phyloP scores from a whole-genome alignment of 2,888 invertebrate genomes.

The Teleiodes luculella region DNA sequence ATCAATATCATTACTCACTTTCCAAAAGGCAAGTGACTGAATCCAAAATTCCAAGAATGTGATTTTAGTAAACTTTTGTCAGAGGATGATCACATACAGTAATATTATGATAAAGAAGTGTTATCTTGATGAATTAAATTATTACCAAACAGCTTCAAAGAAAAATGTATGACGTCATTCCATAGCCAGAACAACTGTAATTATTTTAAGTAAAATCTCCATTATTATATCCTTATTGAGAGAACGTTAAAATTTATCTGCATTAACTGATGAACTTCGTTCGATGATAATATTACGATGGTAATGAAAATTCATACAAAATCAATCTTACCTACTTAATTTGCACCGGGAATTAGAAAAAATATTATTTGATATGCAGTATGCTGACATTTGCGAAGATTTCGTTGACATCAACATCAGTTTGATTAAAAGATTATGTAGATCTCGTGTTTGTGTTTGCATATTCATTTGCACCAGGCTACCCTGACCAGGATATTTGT shows the following conservation, averaged over 20 bases:
- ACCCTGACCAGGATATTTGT: slow-evolving; percentile 58
- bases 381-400: slow-evolving; percentile 2
- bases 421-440: slow-evolving; percentile 35
- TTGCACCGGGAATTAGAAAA: not conserved
- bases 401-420: slow-evolving; percentile 1
- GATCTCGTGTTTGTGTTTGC: slow-evolving; percentile 35
- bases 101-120: slow-evolving; percentile 1
- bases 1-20: too few relatives aligned
- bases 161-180: slow-evolving; percentile 20
- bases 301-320: not conserved
- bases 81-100: not conserved
- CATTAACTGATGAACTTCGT: too few relatives aligned
- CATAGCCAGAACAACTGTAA: not conserved
- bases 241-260: too few relatives aligned
- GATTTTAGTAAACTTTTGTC: not conserved
- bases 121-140: slow-evolving; percentile 36
- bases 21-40: too few relatives aligned
- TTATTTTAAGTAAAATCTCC: too few relatives aligned
- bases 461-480: slow-evolving; percentile 56
- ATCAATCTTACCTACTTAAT: not conserved
- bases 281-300: too few relatives aligned
- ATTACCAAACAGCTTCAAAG: slow-evolving; percentile 22
- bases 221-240: too few relatives aligned
- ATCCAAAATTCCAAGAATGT: too few relatives aligned
- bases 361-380: not conserved